Base-by-base conservation (phyloP, 2,888 invertebrate species). In the Agrenia bidenticulata region DNA sequence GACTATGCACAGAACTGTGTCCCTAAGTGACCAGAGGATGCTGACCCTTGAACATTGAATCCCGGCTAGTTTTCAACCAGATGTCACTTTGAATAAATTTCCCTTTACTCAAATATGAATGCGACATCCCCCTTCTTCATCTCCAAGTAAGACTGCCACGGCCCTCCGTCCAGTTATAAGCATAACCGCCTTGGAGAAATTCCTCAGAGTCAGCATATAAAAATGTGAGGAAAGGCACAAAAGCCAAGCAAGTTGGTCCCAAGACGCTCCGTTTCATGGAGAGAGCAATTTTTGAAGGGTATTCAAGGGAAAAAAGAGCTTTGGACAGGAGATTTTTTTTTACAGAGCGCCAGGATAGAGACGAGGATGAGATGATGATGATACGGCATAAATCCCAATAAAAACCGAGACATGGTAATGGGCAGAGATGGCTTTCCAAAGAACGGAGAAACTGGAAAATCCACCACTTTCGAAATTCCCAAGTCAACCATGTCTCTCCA, bases 11-110 rank as follows among this genome's bases (percentile, higher is more conserved):
- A n/a, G n/a, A n/a, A n/a, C 32, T 11, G 4, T 32, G 32, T 32
- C 32, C 32, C 32, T 32, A 32, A 32, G 32, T 32, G 32, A 32
- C 32, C 32, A 32, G 32, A 32, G 32, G 32, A 32, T 32, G 32
- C 45, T 45, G 45, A 45, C 45, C 45, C 45, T 45, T 17, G 45
- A 45, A 45, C 45, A 19, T 32, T 32, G 32, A 32, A 32, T 32
- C 32, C 4, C 32, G 32, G 32, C 4, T 32, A 7, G 19, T 45
- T 45, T 19, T 19, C 45, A 19, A 45, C n/a, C 45, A 45, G 45
- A 45, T 45, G 45, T 45, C 45, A 45, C 45, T 45, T 45, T 45
- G 45, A 45, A 45, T 45, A 45, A 45, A 45, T 45, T 32, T 45
- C 2, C 19, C n/a, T 5, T 5, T 4, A 15, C n/a, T 45, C 9